A percentile compares a stretch with the other conserved stretches of the same genome.
phyloP scores from a whole-genome alignment of 2,797 vertebrate genomes.

The Craterocephalus amniculus region DNA sequence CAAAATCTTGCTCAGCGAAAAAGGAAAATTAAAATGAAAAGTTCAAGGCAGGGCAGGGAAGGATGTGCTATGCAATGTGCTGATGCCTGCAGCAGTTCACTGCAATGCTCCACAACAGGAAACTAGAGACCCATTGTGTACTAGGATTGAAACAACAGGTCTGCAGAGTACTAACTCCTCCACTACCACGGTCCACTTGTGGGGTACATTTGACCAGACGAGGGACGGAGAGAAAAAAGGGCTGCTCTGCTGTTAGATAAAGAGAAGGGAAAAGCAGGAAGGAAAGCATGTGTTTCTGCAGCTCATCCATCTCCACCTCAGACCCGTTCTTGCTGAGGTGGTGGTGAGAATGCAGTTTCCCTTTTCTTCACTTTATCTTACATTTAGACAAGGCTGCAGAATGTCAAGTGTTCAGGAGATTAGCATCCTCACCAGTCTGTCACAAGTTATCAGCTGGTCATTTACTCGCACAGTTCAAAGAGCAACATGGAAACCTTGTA shows the following conservation, averaged over 20 bases:
- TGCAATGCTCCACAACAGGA: conserved; percentile 82
- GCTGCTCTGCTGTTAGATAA: conserved; percentile 54
- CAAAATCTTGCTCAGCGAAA: conserved; percentile 80
- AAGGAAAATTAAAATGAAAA: conserved; percentile 68
- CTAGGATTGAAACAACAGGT: conserved; percentile 80
- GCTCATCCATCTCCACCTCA: conserved; percentile 39
- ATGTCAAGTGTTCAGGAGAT: conserved; percentile 73
- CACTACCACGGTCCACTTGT: conserved; percentile 66
- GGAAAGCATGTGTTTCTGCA: conserved; percentile 45
- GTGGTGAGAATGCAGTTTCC: conserved; percentile 49
- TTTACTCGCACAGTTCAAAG: conserved; percentile 78
- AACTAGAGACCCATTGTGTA: conserved; percentile 81
- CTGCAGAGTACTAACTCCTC: conserved; percentile 62
- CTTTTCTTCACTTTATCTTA: conserved; percentile 52
- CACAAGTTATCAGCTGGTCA: conserved; percentile 76
- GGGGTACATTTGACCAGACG: conserved; percentile 73
- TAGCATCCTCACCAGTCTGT: conserved; percentile 68
- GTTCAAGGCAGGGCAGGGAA: conserved; percentile 78
- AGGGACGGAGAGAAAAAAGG: conserved; percentile 52
- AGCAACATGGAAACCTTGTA: conserved; percentile 53
- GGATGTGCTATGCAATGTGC: conserved; percentile 81
- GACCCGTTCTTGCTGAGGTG: conserved; percentile 63
- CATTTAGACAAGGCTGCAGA: conserved; percentile 46
- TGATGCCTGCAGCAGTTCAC: conserved; percentile 80
- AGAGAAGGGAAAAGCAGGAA: conserved; percentile 29